These are phyloP conservation scores for Meghimatium bilineatum DNA, from an alignment of 2,888 invertebrate species.

Conservation along the genomic window DNA sequence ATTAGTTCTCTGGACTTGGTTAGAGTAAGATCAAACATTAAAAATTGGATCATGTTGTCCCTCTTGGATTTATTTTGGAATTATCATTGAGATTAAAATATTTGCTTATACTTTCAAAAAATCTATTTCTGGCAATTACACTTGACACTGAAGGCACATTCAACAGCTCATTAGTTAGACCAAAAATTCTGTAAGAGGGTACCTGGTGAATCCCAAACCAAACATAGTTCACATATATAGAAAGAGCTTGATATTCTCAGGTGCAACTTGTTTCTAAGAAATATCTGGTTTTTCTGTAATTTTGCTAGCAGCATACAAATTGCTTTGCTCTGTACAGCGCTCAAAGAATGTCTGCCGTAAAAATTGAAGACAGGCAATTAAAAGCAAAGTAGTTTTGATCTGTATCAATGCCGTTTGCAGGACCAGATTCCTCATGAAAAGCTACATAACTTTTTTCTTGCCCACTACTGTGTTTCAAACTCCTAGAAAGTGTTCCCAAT, in stretches of 20 bases:
- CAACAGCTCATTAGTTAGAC: neutral
- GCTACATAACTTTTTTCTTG: too few species aligned
- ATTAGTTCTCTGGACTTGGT: neutral
- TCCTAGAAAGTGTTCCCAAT: too few species aligned
- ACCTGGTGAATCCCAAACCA: slow-evolving; percentile 13
- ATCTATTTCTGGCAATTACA: slow-evolving; percentile 2
- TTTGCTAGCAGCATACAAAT: neutral
- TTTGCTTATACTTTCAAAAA: neutral
- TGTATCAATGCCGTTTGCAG: neutral
- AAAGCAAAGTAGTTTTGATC: neutral
- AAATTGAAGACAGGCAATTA: neutral
- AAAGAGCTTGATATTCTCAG: neutral
- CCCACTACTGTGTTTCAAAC: too few species aligned
- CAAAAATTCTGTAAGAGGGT: slow-evolving; percentile 1
- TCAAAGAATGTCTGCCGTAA: neutral
- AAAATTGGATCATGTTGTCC: neutral
- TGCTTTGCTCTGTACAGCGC: neutral
- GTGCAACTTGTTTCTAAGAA: neutral
- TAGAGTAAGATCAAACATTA: neutral
- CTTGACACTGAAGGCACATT: slow-evolving; percentile 21
- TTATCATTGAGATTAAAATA: neutral
- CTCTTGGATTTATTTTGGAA: neutral
- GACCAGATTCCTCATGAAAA: too few species aligned
- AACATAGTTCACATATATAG: neutral
- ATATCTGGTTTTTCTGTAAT: neutral